These are phyloP conservation scores for Balaeniceps rex DNA, from an alignment of 2,113 vertebrate species.

Conservation along the genomic window DNA sequence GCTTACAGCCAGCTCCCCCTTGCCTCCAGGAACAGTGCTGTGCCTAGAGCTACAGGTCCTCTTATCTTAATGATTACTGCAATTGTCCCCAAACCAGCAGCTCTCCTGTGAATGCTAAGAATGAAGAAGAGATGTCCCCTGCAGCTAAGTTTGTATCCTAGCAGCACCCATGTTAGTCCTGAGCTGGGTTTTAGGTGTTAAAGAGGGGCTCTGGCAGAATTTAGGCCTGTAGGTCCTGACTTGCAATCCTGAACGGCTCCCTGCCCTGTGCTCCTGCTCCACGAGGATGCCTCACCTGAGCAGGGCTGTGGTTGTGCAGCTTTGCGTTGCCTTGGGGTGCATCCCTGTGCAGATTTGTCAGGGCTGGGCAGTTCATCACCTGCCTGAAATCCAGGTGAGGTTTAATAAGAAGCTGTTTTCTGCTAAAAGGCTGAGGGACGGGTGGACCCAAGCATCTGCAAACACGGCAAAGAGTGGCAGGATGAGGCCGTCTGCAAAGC, in stretches of 20 bases:
- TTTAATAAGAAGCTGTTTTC: background rate
- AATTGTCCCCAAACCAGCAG: background rate
- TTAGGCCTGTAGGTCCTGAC: background rate
- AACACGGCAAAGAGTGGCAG: background rate
- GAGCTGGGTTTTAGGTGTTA: background rate
- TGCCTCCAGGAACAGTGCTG: background rate
- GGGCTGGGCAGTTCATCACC: too few relatives aligned
- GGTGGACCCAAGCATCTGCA: background rate
- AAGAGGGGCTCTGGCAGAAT: background rate
- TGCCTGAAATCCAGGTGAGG: background rate
- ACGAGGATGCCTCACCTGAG: fast-evolving
- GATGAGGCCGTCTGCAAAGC: too few relatives aligned
- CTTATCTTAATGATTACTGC: background rate
- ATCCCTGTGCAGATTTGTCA: background rate
- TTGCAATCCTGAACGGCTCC: too few relatives aligned
- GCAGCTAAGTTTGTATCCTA: background rate
- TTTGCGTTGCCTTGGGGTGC: background rate
- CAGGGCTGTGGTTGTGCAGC: background rate
- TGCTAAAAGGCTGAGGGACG: background rate
- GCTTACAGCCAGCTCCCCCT: background rate
- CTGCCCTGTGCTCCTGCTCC: background rate
- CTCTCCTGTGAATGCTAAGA: background rate
- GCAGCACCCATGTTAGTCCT: background rate
- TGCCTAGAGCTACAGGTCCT: background rate
- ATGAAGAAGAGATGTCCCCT: background rate